Base-by-base conservation (phyloP, 1,140 invertebrate species). In the Ectropis grisescens region DNA sequence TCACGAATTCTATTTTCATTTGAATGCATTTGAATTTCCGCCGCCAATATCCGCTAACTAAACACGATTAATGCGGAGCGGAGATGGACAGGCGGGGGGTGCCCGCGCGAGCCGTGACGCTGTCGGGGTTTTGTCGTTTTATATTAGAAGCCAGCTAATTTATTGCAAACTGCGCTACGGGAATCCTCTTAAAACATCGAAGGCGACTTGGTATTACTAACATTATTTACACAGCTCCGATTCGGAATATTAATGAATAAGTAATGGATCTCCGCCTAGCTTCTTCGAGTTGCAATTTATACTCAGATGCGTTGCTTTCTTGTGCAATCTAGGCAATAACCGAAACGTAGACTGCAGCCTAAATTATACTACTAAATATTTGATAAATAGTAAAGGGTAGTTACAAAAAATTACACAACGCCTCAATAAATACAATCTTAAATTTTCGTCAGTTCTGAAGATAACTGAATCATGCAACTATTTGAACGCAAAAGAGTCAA, bases 11-110 rank as follows among this genome's bases (percentile, higher is more conserved):
- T 81, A 78, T 81, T 81, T 81, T 81, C 76, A 82, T 83, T 83
- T 82, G 78, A 83, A 82, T 82, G 80, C 78, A 83, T 82, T 82
- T 78, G 78, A 82, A 82, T 82, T 82, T 83, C 78, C 74, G 67
- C 68, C 82, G 78, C 76, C 79, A 70, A 83, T 83, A 82, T 82
- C 78, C 76, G 75, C 78, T 83, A 82, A 82, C 82, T 82, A 82
- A 83, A 83, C 82, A 82, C 79, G 81, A 82, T 82, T 83, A 82
- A 82, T 82, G 81, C 67, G 67, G 61, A 56, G 62, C 58, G 69
- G 58, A 76, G 67, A 72, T 68, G 72, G 76, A 78, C 68, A 74
- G 70, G 52, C 64, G 59, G 69, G 58, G 39, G 52, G 51, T 32
- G 37, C 41, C 40, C 47, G 51, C 49, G 49, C 30, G 31, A 41